Conservation (phyloP, 2,113 vertebrate species). For the Panthera leo region DNA sequence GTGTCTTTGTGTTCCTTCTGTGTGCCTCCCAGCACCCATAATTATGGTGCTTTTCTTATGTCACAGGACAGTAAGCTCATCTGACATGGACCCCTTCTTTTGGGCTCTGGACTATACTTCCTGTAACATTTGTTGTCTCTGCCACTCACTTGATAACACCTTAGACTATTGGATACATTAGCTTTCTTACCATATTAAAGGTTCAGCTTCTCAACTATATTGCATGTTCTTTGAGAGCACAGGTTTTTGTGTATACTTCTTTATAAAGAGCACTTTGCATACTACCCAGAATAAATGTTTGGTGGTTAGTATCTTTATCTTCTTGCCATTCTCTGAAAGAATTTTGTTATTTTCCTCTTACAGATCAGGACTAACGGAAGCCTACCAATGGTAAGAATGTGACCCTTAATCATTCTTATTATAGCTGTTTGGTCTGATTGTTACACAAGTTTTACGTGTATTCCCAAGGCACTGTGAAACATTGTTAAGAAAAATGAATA, state of each 20-base stretch:
- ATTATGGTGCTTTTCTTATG: background rate
- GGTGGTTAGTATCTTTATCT: background rate
- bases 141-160: background rate
- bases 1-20: background rate
- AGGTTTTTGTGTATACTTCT: background rate
- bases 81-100: background rate
- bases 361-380: slow-evolving; percentile 89
- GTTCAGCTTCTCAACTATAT: background rate
- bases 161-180: background rate
- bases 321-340: slow-evolving; percentile 39
- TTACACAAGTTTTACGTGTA: background rate
- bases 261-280: background rate
- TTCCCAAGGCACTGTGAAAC: background rate
- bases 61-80: background rate
- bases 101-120: background rate
- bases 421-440: background rate
- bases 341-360: slow-evolving; percentile 73
- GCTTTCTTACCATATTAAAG: background rate
- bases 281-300: background rate
- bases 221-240: background rate
- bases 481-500: background rate
- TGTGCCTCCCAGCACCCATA: background rate
- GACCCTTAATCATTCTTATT: background rate
- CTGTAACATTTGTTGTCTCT: background rate
- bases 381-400: slow-evolving; percentile 93